Evolutionary conservation across 2,113 vertebrate genomes (phyloP).

Genomic region (Calypte anna): DNA sequence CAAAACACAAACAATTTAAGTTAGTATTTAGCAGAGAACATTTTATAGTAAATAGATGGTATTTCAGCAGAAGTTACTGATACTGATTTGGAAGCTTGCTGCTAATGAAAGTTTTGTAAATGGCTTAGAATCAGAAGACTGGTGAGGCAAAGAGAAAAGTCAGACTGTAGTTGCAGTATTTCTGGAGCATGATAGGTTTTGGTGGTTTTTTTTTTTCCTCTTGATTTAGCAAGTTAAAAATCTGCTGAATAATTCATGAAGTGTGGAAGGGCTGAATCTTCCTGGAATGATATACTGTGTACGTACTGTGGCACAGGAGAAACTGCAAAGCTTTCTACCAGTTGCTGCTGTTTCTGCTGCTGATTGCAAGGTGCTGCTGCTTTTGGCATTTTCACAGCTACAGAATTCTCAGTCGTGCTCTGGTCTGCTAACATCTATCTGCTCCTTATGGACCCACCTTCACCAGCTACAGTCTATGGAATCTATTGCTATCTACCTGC

Average conservation of each 20-base stretch:
- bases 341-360: constrained; percentile 62
- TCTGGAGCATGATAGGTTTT: constrained; percentile 61
- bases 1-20: neutral
- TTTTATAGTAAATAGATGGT: neutral
- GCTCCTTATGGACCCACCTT: constrained; percentile 10
- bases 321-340: constrained; percentile 70
- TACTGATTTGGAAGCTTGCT: neutral
- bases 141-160: neutral
- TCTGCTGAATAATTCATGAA: constrained; percentile 84
- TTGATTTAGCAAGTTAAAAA: constrained; percentile 75
- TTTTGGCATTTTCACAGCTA: constrained; percentile 25
- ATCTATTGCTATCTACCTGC: neutral
- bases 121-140: neutral
- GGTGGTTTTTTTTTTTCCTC: constrained; percentile 21
- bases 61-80: neutral
- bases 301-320: constrained; percentile 68
- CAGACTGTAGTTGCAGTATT: constrained; percentile 68
- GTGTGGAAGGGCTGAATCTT: constrained; percentile 74
- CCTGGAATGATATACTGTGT: constrained; percentile 71
- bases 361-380: constrained; percentile 59
- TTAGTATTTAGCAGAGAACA: neutral
- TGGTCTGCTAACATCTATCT: neutral
- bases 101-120: constrained; percentile 36
- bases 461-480: neutral
- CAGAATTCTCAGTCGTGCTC: neutral